Conservation (phyloP, 1,140 invertebrate genomes). For the Cheumatopsyche charites region DNA sequence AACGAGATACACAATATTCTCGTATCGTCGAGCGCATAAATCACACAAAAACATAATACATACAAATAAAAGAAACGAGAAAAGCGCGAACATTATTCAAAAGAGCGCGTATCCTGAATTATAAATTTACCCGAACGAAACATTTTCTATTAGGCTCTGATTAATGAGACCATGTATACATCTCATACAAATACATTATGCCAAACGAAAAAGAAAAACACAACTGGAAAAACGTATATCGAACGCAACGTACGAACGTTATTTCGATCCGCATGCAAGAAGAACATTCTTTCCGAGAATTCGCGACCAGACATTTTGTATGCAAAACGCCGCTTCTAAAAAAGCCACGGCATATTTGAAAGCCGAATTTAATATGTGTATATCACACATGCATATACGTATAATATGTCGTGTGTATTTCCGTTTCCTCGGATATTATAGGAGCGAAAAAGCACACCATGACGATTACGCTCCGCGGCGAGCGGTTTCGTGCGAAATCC, state of each 20-base stretch:
- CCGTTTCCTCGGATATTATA: neutral
- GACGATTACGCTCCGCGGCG: no score
- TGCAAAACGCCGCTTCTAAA: slow-evolving; percentile 9
- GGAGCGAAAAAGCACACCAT: no score
- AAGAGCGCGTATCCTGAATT: slow-evolving; percentile 9
- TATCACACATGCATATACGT: neutral
- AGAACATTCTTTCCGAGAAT: slow-evolving; percentile 11
- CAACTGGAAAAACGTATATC: no score
- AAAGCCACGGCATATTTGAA: slow-evolving; percentile 9
- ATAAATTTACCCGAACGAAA: slow-evolving; percentile 4
- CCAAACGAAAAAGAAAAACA: no score
- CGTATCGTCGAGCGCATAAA: no score
- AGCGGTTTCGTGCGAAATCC: no score
- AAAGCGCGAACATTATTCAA: neutral
- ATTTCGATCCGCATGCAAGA: no score
- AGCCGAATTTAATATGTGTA: neutral
- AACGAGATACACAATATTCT: no score
- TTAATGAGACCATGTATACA: neutral
- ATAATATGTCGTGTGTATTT: neutral
- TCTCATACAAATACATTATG: neutral
- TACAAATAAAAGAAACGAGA: neutral
- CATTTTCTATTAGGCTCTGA: neutral
- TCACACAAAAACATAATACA: no score
- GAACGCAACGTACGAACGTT: no score
- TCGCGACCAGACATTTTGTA: slow-evolving; percentile 2